A percentile compares a stretch with the other conserved stretches of the same genome.
Evolutionary conservation across 1,140 invertebrate species (phyloP).

Genomic region (Oedothorax gibbosus): DNA sequence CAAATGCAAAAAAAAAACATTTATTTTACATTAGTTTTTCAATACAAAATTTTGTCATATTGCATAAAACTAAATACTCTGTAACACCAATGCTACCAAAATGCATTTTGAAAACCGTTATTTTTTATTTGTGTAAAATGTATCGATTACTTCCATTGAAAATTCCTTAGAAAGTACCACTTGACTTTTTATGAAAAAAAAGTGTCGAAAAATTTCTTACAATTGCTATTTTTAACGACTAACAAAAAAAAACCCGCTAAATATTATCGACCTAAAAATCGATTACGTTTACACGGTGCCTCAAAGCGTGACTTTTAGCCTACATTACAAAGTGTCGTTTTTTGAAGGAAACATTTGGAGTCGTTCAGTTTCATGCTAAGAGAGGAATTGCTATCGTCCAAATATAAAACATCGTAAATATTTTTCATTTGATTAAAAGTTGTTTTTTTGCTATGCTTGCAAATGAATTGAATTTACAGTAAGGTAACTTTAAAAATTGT

Average conservation of each 20-base stretch:
- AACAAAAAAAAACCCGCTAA: conserved; percentile 21
- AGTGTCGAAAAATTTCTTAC: neutral
- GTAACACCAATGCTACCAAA: too few species aligned
- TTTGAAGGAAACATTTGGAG: neutral
- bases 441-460: neutral
- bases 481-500: neutral
- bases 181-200: neutral
- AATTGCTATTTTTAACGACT: conserved; percentile 25
- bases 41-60: too few species aligned
- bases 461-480: neutral
- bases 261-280: conserved; percentile 44
- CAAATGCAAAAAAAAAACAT: too few species aligned
- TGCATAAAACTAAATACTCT: too few species aligned
- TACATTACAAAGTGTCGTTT: conserved; percentile 20
- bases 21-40: too few species aligned
- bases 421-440: neutral
- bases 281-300: conserved; percentile 24
- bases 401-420: neutral
- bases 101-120: too few species aligned
- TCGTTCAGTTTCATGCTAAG: neutral
- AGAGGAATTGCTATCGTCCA: neutral
- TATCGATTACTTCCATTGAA: too few species aligned
- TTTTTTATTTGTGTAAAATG: too few species aligned
- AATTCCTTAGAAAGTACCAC: too few species aligned
- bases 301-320: conserved; percentile 42